Evolutionary conservation across 2,113 vertebrate species (phyloP), one percentile per base, ranked within the genome.

Genomic region (Datnioides undecimradiatus): DNA sequence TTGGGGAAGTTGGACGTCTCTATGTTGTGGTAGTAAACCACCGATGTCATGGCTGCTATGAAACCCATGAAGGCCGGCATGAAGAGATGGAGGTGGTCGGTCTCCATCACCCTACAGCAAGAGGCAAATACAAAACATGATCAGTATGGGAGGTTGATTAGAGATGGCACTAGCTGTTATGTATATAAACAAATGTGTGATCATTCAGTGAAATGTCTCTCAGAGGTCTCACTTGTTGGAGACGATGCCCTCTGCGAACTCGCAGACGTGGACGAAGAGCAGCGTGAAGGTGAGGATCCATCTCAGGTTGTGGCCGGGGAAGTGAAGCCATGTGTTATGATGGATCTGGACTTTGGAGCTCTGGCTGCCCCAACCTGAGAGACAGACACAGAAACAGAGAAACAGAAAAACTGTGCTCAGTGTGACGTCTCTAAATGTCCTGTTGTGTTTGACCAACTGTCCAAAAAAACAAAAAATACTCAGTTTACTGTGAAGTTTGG

Each of bases 1-100:
- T 99, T 99, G 34, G 98, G 98, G 79, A 99, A 99, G 90, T 99
- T 99, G 59, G 98, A 99, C 1, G 98, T 99, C 93, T 99, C 97
- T 7, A 99, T 99, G 78, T 99, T 99, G 89, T 99, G 98, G 65
- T 99, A 99, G 85, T 99, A 99, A 9, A 99, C 97, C 54, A 99
- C 97, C 1, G 98, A 98, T 0, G 98, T 99, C 0, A 96, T 99
- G 0, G 97, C 97, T 46, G 98, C 97, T 19, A 99, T 94, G 83
- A 99, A 99, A 17, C 98, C 98, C 95, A 99, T 98, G 68, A 98
- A 95, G 0, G 98, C 97, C 0, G 98, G 97, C 87, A 99, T 93
- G 91, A 98, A 99, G 59, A 99, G 96, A 49, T 99, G 97, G 19
- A 99, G 94, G 67, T 98, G 97, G 21, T 95, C 90, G 2, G 96